These are phyloP conservation scores for Schizaphis graminum DNA, from an alignment of 2,888 invertebrate species.

Conservation along the genomic window DNA sequence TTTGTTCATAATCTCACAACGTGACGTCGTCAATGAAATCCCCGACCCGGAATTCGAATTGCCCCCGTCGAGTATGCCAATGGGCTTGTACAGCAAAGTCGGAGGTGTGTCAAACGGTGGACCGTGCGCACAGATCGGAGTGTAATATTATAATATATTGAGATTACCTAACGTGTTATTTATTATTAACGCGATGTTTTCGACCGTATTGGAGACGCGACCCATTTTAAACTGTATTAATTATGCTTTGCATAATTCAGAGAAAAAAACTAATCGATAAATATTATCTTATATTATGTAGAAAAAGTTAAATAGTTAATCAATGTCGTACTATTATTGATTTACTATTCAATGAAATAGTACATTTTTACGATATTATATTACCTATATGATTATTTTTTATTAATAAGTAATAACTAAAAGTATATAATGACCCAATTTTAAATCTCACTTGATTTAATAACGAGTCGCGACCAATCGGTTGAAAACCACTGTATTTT, in stretches of 20 bases:
- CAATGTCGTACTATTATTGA: neutral
- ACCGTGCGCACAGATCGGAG: conserved; percentile 71
- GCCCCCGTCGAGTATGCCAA: conserved; percentile 66
- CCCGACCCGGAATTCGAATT: conserved; percentile 39
- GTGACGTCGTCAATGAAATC: neutral
- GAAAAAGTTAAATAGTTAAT: neutral
- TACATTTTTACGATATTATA: neutral
- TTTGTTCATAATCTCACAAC: neutral
- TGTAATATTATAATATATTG: conserved; percentile 64
- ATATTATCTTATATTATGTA: neutral
- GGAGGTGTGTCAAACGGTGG: conserved; percentile 71
- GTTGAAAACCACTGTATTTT: neutral
- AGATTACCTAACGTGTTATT: neutral
- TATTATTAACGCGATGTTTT: neutral
- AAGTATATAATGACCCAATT: neutral
- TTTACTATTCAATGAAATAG: neutral
- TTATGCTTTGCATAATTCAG: neutral
- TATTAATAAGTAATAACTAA: neutral
- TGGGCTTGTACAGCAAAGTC: conserved; percentile 69
- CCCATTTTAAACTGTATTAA: neutral
- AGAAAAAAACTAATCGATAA: neutral
- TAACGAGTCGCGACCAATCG: neutral
- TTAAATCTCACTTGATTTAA: neutral
- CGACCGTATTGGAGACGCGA: neutral
- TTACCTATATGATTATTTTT: neutral